Percentiles rank a stretch among this genome's conserved stretches.
Evolutionary conservation across 2,797 vertebrate species (phyloP).

Genomic region (Pteropus rufus): DNA sequence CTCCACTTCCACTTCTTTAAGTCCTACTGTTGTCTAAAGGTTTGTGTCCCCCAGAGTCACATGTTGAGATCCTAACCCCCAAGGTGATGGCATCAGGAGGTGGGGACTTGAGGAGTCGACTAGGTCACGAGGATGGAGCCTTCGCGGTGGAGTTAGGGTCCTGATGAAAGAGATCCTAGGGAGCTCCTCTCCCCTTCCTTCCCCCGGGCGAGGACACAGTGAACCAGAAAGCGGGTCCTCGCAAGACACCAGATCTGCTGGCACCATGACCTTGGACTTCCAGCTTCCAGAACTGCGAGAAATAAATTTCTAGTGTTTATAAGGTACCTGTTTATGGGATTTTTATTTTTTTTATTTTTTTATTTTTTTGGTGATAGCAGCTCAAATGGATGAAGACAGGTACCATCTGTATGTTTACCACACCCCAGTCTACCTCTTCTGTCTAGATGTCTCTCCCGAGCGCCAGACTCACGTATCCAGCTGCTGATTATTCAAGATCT

Average conservation of each 20-base stretch:
- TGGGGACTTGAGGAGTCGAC: not conserved
- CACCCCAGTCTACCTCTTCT: too few relatives aligned
- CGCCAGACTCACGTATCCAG: not conserved
- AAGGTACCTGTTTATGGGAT: not conserved
- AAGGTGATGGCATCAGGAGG: not conserved
- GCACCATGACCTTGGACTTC: not conserved
- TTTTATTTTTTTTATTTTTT: too few relatives aligned
- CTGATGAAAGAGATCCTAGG: not conserved
- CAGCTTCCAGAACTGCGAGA: not conserved
- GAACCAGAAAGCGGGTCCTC: not conserved
- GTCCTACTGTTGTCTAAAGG: not conserved
- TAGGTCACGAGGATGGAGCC: not conserved
- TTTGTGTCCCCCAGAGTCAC: not conserved
- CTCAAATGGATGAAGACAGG: not conserved
- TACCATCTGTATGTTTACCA: not conserved
- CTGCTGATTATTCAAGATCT: not conserved
- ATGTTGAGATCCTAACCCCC: not conserved
- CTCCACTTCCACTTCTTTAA: too few relatives aligned
- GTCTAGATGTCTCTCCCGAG: fast-evolving
- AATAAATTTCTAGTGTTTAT: not conserved
- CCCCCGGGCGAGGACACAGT: not conserved
- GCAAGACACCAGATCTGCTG: not conserved
- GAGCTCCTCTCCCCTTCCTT: not conserved
- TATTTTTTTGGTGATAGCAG: not conserved
- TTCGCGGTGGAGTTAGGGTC: too few relatives aligned